Conservation (phyloP, 2,797 vertebrate genomes). For the Xerus rutilus region DNA sequence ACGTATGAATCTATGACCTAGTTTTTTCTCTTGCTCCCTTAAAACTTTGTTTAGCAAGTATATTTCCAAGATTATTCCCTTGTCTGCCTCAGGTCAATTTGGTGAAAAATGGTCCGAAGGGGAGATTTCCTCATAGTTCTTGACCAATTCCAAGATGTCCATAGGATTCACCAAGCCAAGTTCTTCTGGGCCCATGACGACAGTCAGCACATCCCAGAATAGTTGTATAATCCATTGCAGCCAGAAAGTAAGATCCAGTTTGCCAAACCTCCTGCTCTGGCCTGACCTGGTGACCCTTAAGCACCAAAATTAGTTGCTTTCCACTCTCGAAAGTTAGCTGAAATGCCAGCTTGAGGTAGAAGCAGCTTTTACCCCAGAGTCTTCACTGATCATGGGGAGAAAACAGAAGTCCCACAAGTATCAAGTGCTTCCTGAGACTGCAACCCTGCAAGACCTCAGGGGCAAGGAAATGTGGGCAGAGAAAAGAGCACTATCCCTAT, state of each 20-base stretch:
- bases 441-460: conserved; percentile 20
- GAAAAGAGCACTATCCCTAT: not conserved
- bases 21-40: not conserved
- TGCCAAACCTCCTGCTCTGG: not conserved
- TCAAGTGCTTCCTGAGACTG: conserved; percentile 67
- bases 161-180: not conserved
- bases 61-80: not conserved
- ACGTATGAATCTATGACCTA: no score
- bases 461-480: not conserved
- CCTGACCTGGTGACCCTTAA: not conserved
- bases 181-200: conserved; percentile 34
- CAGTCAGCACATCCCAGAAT: not conserved
- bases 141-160: conserved; percentile 45
- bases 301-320: conserved; percentile 56
- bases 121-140: not conserved
- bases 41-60: conserved; percentile 62
- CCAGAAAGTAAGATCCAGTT: not conserved
- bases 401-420: conserved; percentile 48
- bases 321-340: not conserved
- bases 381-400: conserved; percentile 57
- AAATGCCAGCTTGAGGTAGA: no score
- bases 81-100: not conserved
- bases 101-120: conserved; percentile 16
- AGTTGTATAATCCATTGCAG: conserved; percentile 1
- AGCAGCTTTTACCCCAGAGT: conserved; percentile 28